Conservation (phyloP, 2,888 invertebrate genomes). For the Ectobius pallidus region DNA sequence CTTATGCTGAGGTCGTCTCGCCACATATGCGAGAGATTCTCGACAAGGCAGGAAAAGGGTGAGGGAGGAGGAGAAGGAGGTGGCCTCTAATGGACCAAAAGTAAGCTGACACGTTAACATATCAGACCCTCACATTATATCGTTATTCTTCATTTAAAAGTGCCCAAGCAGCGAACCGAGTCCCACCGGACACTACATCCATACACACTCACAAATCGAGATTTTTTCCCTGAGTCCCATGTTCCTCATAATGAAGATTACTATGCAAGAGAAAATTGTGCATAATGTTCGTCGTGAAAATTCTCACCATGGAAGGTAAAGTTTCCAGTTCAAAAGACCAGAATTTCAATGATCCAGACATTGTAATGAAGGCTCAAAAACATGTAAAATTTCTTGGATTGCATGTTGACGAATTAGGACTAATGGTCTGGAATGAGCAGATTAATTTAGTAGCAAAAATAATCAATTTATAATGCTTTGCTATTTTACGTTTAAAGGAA, state of each 20-base stretch:
- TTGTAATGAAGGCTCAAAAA: too few species aligned
- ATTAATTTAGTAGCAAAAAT: too few species aligned
- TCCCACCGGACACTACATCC: conserved; percentile 4
- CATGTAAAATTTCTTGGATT: too few species aligned
- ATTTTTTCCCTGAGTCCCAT: background rate
- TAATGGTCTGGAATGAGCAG: too few species aligned
- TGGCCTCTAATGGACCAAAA: conserved; percentile 6
- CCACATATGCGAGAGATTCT: background rate
- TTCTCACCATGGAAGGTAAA: too few species aligned
- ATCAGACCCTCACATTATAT: background rate
- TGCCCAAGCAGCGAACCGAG: background rate
- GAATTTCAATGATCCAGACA: too few species aligned
- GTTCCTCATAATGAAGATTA: background rate
- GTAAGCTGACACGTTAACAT: conserved; percentile 17
- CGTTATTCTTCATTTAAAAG: conserved; percentile 21
- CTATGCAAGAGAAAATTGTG: too few species aligned
- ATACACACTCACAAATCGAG: background rate
- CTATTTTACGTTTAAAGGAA: too few species aligned
- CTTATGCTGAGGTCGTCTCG: background rate
- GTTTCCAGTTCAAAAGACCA: too few species aligned
- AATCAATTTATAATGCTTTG: too few species aligned
- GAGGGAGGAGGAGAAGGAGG: background rate
- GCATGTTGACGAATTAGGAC: too few species aligned
- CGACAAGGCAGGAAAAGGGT: background rate
- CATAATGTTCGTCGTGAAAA: too few species aligned